Evolutionary conservation across 2,797 vertebrate genomes (phyloP).

Genomic region (Oophaga sylvatica): DNA sequence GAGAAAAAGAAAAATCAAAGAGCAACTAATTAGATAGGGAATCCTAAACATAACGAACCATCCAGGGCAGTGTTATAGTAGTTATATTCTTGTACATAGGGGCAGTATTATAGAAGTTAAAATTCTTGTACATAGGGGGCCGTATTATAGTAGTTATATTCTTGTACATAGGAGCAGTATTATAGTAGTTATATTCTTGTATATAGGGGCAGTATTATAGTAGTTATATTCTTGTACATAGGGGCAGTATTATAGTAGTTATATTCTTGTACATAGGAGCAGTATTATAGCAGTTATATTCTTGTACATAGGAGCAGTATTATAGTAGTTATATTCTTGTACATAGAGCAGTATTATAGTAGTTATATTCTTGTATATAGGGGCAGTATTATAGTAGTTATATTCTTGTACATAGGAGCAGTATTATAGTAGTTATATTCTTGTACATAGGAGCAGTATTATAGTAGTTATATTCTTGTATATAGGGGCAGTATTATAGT

Average conservation of each 20-base stretch:
- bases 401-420: not conserved
- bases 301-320: not conserved
- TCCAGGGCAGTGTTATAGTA: too few relatives aligned
- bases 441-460: not conserved
- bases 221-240: slow-evolving; percentile 8
- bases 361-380: slow-evolving; percentile 7
- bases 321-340: not conserved
- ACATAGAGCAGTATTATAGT: not conserved
- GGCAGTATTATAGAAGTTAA: too few relatives aligned
- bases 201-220: not conserved
- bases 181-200: not conserved
- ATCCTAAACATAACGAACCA: not conserved
- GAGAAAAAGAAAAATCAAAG: not conserved
- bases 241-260: not conserved
- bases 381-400: not conserved
- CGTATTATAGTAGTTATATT: slow-evolving; percentile 8
- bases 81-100: too few relatives aligned
- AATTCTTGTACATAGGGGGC: not conserved
- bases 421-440: slow-evolving; percentile 11
- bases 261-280: not conserved
- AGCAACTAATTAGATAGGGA: not conserved
- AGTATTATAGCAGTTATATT: slow-evolving; percentile 10
- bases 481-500: not conserved
- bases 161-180: not conserved
- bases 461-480: not conserved